Evolutionary conservation across 2,797 vertebrate genomes (phyloP).

Genomic region (Anolis apletophallus): DNA sequence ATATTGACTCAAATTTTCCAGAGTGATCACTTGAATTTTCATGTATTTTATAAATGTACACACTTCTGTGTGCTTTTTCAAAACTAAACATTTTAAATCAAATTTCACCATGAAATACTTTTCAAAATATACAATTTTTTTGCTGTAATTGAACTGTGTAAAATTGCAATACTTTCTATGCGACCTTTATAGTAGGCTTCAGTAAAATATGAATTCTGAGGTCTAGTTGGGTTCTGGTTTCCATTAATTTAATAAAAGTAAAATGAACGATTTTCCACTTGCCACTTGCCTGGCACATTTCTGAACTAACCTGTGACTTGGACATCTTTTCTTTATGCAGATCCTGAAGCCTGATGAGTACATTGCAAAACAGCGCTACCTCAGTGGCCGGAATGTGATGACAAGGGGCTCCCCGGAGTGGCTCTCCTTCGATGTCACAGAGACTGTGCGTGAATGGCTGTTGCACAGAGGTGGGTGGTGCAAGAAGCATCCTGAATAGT

Average conservation of each 20-base stretch:
- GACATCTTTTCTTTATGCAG: constrained; percentile 74
- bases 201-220: no score
- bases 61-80: not conserved
- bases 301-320: constrained; percentile 15
- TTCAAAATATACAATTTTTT: no score
- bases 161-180: no score
- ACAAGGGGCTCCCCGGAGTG: constrained; percentile 92
- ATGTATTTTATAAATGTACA: not conserved
- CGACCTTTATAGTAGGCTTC: no score
- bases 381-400: constrained; percentile 93
- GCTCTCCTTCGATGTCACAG: constrained; percentile 96
- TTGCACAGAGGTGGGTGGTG: constrained; percentile 87
- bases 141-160: no score
- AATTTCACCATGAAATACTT: not conserved
- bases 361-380: constrained; percentile 96
- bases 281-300: not conserved
- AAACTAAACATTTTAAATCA: not conserved
- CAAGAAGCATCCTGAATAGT: not conserved
- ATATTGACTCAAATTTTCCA: not conserved
- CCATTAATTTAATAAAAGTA: not conserved
- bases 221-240: no score
- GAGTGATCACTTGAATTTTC: not conserved
- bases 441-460: constrained; percentile 96
- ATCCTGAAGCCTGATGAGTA: constrained; percentile 92
- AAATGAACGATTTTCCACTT: not conserved